Percentiles rank a stretch among this genome's conserved stretches.
Evolutionary conservation across 2,113 vertebrate genomes (phyloP).

Genomic region (Casuarius casuarius): DNA sequence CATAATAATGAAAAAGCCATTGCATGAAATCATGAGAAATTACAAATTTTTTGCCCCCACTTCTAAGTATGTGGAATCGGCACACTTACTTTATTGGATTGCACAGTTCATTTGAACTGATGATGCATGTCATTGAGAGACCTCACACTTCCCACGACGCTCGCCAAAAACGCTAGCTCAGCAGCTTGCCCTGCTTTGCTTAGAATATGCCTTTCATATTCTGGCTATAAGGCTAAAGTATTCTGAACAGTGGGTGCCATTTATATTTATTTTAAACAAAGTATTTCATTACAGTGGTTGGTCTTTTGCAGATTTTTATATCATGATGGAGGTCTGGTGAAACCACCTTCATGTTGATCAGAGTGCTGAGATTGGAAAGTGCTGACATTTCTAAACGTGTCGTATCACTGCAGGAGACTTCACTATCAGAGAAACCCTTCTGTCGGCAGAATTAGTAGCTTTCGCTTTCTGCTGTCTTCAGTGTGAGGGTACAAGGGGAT

Average conservation of each 20-base stretch:
- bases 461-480: neutral
- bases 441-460: neutral
- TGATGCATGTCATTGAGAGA: conserved; percentile 58
- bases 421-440: neutral
- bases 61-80: conserved; percentile 12
- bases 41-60: neutral
- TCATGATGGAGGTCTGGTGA: neutral
- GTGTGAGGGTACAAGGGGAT: neutral
- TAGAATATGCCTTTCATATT: neutral
- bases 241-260: neutral
- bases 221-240: neutral
- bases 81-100: conserved; percentile 50
- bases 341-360: neutral
- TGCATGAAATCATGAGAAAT: conserved; percentile 64
- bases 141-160: neutral
- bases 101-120: conserved; percentile 51
- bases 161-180: neutral
- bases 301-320: neutral
- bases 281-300: neutral
- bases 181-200: neutral
- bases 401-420: neutral
- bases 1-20: neutral
- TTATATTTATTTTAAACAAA: conserved; percentile 6
- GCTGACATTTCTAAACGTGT: neutral
- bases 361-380: neutral